These are phyloP conservation scores for Lissocephala sabroskyi DNA, from an alignment of 2,888 invertebrate species.

Conservation along the genomic window DNA sequence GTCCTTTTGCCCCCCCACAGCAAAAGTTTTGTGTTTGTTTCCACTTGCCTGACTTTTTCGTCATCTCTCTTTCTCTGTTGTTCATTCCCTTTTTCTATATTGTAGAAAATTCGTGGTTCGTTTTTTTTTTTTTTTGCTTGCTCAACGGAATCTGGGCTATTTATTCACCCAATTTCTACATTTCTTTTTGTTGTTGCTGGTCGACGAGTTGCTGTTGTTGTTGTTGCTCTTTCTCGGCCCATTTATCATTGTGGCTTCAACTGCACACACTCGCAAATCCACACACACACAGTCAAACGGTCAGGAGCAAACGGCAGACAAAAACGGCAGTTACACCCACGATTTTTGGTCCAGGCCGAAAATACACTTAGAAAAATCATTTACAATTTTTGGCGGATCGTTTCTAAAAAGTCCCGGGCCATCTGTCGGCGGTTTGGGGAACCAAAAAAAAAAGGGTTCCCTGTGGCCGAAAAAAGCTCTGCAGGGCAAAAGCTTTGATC, in stretches of 20 bases:
- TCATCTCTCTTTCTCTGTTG: conserved; percentile 13
- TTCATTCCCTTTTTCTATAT: conserved; percentile 23
- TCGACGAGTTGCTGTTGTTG: too few species aligned
- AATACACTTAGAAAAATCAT: conserved; percentile 51
- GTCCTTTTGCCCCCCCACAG: conserved; percentile 44
- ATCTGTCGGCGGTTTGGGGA: conserved; percentile 44
- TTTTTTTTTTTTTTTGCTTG: conserved; percentile 35
- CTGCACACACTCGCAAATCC: conserved; percentile 26
- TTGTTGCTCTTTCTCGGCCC: conserved; percentile 43
- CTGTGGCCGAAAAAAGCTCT: neutral
- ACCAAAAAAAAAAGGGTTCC: conserved; percentile 13
- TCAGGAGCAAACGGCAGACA: conserved; percentile 17
- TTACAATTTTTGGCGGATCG: conserved; percentile 7
- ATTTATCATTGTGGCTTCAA: conserved; percentile 64
- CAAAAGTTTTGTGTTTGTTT: conserved; percentile 46
- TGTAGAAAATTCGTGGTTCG: too few species aligned
- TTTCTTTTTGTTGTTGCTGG: conserved; percentile 31
- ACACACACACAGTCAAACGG: conserved; percentile 10
- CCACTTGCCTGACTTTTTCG: conserved; percentile 31
- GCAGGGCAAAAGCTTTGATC: too few species aligned
- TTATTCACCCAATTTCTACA: conserved; percentile 68
- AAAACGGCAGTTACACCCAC: conserved; percentile 41
- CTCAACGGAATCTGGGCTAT: conserved; percentile 67
- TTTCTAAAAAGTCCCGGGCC: too few species aligned
- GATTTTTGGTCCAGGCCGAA: conserved; percentile 7